Evolutionary conservation across 1,140 invertebrate species (phyloP).

Genomic region (Nasonia giraulti): DNA sequence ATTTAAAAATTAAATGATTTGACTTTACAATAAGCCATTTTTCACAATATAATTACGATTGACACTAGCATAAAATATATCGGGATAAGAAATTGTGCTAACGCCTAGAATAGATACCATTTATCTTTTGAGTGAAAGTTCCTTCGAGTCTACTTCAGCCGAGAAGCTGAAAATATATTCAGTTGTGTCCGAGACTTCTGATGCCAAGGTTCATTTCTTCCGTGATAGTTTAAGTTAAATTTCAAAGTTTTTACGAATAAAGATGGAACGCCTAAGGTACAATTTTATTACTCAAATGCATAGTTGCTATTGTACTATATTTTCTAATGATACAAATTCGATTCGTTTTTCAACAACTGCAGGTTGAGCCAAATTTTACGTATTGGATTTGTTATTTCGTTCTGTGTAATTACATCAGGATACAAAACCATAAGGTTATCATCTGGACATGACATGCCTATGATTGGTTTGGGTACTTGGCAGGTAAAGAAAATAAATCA

Average conservation of each 20-base stretch:
- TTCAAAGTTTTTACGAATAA: background rate
- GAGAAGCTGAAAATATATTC: background rate
- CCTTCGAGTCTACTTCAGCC: background rate
- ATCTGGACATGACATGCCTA: constrained; percentile 79
- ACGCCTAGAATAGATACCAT: constrained; percentile 18
- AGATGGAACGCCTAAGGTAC: background rate
- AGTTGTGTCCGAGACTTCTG: background rate
- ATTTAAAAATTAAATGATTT: too few relatives aligned
- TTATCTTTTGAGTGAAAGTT: constrained; percentile 31
- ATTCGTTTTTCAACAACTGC: background rate
- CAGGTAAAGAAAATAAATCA: constrained; percentile 75
- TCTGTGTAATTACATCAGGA: constrained; percentile 1
- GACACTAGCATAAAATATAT: background rate
- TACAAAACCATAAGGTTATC: constrained; percentile 62
- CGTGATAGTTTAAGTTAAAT: background rate
- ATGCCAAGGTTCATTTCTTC: background rate
- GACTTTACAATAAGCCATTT: too few relatives aligned
- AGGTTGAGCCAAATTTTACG: background rate
- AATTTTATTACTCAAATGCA: background rate
- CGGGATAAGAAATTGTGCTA: constrained; percentile 15
- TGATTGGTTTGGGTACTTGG: constrained; percentile 87
- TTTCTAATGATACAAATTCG: background rate
- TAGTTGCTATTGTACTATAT: background rate
- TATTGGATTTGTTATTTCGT: background rate
- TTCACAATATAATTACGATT: background rate